Evolutionary conservation across 2,888 invertebrate species (phyloP).

Genomic region (Antheraea assamensis): DNA sequence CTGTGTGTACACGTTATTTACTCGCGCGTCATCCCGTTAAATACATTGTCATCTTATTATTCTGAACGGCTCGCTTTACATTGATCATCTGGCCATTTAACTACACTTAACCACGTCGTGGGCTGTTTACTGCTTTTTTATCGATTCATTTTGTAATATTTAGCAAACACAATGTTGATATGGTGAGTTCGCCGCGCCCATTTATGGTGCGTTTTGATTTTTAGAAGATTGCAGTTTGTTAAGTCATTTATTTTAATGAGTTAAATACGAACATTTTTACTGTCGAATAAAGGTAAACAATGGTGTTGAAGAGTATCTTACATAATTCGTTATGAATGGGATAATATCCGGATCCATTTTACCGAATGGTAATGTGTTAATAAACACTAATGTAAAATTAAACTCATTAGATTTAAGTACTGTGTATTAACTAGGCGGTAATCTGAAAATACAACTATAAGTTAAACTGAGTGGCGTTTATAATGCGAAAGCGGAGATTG

Average conservation of each 20-base stretch:
- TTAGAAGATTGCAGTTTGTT: background rate
- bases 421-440: background rate
- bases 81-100: slow-evolving; percentile 7
- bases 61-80: background rate
- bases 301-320: background rate
- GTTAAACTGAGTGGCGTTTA: background rate
- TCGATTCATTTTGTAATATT: slow-evolving; percentile 15
- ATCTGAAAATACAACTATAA: background rate
- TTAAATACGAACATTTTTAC: background rate
- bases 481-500: background rate
- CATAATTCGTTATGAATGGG: background rate
- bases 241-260: background rate
- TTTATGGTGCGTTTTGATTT: background rate
- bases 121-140: slow-evolving; percentile 12
- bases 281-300: background rate
- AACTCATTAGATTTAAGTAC: background rate
- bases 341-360: too few species aligned
- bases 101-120: slow-evolving; percentile 4
- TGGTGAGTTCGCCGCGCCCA: background rate
- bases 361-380: too few species aligned
- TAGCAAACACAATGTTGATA: background rate
- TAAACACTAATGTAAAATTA: background rate
- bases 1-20: background rate
- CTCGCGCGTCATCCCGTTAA: slow-evolving; percentile 5
- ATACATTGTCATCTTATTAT: slow-evolving; percentile 12